Conservation (phyloP, 1,140 invertebrate species). For the Ceratitis capitata region DNA sequence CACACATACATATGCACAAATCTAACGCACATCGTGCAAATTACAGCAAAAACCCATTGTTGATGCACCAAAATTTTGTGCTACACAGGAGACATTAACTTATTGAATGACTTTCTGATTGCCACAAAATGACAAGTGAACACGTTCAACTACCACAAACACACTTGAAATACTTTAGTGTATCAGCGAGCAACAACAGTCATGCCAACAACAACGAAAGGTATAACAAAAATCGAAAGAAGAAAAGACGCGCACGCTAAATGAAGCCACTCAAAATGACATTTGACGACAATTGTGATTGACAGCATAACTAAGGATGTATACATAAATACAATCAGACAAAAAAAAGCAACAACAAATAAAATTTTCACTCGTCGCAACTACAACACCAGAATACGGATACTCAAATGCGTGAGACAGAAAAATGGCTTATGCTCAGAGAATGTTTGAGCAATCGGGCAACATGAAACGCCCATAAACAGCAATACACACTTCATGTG, state of each 20-base stretch:
- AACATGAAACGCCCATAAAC: neutral
- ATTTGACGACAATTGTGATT: conserved; percentile 23
- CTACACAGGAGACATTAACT: neutral
- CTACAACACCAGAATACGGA: neutral
- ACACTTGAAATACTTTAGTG: neutral
- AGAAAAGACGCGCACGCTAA: neutral
- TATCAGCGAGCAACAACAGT: neutral
- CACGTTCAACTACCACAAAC: neutral
- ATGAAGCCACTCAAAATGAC: conserved; percentile 24
- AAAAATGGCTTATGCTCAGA: neutral
- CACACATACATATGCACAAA: neutral
- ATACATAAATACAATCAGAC: neutral
- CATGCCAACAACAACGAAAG: neutral
- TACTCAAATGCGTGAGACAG: neutral
- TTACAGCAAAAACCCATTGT: conserved; percentile 1
- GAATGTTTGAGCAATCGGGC: neutral
- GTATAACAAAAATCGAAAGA: neutral
- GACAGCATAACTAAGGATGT: neutral
- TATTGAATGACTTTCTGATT: neutral
- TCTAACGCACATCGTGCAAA: neutral
- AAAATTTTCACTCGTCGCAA: too few species aligned
- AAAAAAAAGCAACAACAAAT: neutral
- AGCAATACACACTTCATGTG: neutral
- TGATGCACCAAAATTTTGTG: neutral
- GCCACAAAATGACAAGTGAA: neutral